Evolutionary conservation across 2,797 vertebrate species (phyloP).

Genomic region (Delichon dasypus): DNA sequence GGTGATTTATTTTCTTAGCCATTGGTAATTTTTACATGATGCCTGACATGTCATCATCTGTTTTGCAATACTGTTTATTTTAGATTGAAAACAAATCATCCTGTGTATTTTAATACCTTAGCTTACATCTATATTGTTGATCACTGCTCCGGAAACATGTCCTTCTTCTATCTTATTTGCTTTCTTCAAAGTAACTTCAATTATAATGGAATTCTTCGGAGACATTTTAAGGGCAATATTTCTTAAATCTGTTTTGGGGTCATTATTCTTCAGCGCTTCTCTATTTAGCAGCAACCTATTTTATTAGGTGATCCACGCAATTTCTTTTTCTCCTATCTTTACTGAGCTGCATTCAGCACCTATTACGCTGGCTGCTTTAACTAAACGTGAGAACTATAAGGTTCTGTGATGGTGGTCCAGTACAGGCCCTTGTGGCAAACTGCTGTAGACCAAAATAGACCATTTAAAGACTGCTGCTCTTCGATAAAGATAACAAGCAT

Average conservation of each 20-base stretch:
- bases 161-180: slow-evolving; percentile 1
- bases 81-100: slow-evolving; percentile 1
- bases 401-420: background rate
- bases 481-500: background rate
- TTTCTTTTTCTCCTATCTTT: slow-evolving; percentile 30
- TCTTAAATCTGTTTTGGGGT: slow-evolving; percentile 36
- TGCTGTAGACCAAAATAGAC: background rate
- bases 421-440: background rate
- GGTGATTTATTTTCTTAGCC: background rate
- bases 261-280: slow-evolving; percentile 48
- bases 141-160: background rate
- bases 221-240: slow-evolving; percentile 16
- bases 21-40: background rate
- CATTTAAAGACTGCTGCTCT: background rate
- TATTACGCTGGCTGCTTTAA: background rate
- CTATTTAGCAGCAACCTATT: slow-evolving; percentile 34
- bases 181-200: slow-evolving; percentile 29
- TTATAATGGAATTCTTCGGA: background rate
- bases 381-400: background rate
- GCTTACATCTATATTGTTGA: background rate
- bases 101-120: background rate
- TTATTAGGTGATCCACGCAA: slow-evolving; percentile 15
- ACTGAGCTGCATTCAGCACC: background rate
- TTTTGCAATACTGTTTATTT: background rate
- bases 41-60: background rate